phyloP scores from a whole-genome alignment of 2,113 vertebrate species.

The Pomatostomus ruficeps region DNA sequence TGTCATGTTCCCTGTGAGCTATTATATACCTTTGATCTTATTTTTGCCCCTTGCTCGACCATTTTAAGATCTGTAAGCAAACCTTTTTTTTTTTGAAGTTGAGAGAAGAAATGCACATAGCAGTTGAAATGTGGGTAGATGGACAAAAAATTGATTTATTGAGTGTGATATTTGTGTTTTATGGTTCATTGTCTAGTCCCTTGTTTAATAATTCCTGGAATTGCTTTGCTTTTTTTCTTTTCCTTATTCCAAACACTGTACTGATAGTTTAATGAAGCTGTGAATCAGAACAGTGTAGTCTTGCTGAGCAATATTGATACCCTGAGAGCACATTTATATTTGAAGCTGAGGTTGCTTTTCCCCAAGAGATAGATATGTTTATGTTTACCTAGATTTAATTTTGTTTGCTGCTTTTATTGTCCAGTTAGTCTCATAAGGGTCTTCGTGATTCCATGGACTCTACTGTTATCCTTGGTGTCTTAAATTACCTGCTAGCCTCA shows the following conservation, averaged over 20 bases:
- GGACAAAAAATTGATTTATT: not conserved
- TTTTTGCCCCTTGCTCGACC: not conserved
- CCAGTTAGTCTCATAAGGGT: not conserved
- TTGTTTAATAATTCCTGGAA: not conserved
- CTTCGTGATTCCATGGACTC: not conserved
- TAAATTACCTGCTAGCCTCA: not conserved
- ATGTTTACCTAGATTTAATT: not conserved
- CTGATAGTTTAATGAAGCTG: not conserved
- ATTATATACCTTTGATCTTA: not conserved
- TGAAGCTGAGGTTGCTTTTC: not conserved
- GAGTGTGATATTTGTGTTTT: not conserved
- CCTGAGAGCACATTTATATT: not conserved
- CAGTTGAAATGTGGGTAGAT: not conserved
- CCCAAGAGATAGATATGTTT: not conserved
- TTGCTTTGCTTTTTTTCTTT: not conserved
- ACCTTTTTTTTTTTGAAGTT: not conserved
- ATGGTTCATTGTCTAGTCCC: not conserved
- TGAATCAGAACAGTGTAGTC: not conserved
- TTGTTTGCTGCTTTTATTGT: not conserved
- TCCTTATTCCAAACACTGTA: not conserved
- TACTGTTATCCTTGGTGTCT: not conserved
- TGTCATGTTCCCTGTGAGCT: not conserved
- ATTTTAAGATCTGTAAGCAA: not conserved
- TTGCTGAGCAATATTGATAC: not conserved
- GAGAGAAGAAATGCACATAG: not conserved